Percentiles rank a stretch among this genome's conserved stretches.
phyloP scores from a whole-genome alignment of 1,140 invertebrate genomes.

The Archivesica marissinica region DNA sequence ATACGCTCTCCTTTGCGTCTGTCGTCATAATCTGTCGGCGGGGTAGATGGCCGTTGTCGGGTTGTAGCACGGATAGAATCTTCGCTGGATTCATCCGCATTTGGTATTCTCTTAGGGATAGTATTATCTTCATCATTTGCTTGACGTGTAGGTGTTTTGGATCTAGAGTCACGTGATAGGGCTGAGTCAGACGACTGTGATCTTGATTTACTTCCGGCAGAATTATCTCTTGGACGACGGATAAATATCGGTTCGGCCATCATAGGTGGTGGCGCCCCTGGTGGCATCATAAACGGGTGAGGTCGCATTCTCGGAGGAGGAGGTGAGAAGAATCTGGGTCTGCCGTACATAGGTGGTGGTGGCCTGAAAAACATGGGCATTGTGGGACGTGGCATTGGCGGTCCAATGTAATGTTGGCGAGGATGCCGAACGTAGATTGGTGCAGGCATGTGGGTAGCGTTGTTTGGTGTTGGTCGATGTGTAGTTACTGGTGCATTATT shows the following conservation, averaged over 20 bases:
- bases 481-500: neutral
- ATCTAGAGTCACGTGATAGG: constrained; percentile 52
- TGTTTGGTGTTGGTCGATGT: neutral
- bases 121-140: constrained; percentile 63
- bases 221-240: constrained; percentile 57
- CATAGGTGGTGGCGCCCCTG: constrained; percentile 65
- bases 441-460: neutral
- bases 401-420: neutral
- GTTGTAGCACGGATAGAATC: constrained; percentile 44
- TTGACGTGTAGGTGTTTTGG: constrained; percentile 40
- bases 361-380: neutral
- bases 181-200: constrained; percentile 66
- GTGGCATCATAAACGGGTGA: constrained; percentile 52
- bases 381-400: constrained; percentile 3
- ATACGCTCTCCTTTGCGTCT: constrained; percentile 56
- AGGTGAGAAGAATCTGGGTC: constrained; percentile 75
- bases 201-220: constrained; percentile 60
- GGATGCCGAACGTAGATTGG: constrained; percentile 45
- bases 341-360: constrained; percentile 50
- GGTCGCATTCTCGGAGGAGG: constrained; percentile 65
- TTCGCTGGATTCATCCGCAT: constrained; percentile 66
- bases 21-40: constrained; percentile 77
- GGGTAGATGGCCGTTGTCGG: constrained; percentile 73
- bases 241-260: constrained; percentile 60
- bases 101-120: constrained; percentile 55